Base-by-base conservation (phyloP, 2,888 invertebrate genomes). In the Barypeithes pellucidus region DNA sequence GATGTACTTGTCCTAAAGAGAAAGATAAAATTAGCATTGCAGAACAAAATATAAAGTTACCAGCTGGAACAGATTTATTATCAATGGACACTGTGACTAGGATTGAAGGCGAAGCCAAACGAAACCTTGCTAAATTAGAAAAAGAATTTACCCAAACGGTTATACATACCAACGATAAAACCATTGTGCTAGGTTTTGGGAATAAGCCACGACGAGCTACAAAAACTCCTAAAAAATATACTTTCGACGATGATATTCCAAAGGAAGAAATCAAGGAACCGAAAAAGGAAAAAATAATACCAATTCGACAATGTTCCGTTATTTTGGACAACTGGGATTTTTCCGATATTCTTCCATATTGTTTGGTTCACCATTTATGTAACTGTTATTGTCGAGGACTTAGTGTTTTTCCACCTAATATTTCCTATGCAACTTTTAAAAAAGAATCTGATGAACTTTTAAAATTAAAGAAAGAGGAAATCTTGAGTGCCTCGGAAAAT, bases 91-190 rank as follows among this genome's bases (percentile, higher is more conserved):
- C 84, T 3, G 82, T 85, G 3, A 82, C 77, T 75, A 80, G 83
- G 62, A 81, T 90, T 63, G 87, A 89, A 75, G 87, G 87, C 77
- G 86, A 88, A 81, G 87, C 87, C 0, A 89, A 88, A 79, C 85
- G 83, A 50, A 88, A 89, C 70, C 85, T 93, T 73, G 90, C 92
- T 0, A 91, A 90, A 82, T 79, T 91, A 80, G 93, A 93, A 83
- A 89, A 90, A 82, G 92, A 92, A 80, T 93, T 93, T 84, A 91
- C 91, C 14, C 91, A 92, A 79, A 93, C 93, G 3, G 88, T 93
- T 22, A 90, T 93, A 67, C 85, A 91, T 47, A 89, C 90, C 9
- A 90, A 89, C 24, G 89, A 91, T 79, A 90, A 91, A 83, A 91
- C 91, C 60, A 88, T 92, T 77, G 84, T 92, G 8, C 87, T 93